These are phyloP conservation scores for Aphaenogaster ashmeadi DNA, from an alignment of 1,140 invertebrate species.

Conservation along the genomic window DNA sequence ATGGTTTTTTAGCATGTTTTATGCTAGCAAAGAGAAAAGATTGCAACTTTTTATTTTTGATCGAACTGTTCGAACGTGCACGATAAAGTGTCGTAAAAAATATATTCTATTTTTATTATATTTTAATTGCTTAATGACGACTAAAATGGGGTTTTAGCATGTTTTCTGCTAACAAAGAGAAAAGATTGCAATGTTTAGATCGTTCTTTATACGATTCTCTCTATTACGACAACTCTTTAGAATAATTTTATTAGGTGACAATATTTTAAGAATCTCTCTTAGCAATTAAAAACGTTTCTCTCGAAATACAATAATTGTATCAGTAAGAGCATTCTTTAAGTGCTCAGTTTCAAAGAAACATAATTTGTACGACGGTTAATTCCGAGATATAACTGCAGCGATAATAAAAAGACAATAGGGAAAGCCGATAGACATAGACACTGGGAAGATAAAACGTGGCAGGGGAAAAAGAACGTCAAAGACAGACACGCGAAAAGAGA, in stretches of 20 bases:
- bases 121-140: neutral
- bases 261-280: neutral
- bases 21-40: neutral
- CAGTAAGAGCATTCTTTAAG: neutral
- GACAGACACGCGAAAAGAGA: neutral
- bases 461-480: conserved; percentile 5
- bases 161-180: neutral
- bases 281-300: neutral
- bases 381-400: neutral
- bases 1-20: neutral
- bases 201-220: neutral
- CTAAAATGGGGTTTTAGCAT: neutral
- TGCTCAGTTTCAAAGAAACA: neutral
- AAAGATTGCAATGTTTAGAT: neutral
- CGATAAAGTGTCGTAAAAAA: neutral
- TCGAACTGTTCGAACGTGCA: neutral
- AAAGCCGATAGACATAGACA: neutral
- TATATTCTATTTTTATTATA: neutral
- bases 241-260: neutral
- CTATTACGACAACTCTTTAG: neutral
- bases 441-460: neutral
- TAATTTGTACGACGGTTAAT: neutral
- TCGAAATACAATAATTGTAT: neutral
- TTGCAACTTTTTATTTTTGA: neutral
- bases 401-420: neutral